Evolutionary conservation across 1,140 invertebrate genomes (phyloP), one percentile per base, ranked within the genome.

Genomic region (Orchesella cincta): DNA sequence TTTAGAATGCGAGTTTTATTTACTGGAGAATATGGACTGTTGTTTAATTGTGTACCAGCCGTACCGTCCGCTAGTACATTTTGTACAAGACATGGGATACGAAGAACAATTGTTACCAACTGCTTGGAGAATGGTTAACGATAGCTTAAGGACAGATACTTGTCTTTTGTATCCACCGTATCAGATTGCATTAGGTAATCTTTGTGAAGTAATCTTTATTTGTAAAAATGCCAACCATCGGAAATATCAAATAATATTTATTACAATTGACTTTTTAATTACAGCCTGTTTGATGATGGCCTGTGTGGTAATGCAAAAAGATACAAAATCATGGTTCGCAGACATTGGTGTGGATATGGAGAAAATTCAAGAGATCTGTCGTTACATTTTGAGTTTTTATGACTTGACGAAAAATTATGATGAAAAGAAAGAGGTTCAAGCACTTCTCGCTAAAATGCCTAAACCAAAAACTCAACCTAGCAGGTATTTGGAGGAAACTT

Each of bases 1-100:
- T 81, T 87, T 98, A 36, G 98, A 99, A 86, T 99, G 97, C 89
- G 98, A 99, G 89, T 99, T 99, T 87, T 99, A 98, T 87, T 88
- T 99, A 36, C 86, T 99, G 77, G 98, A 99, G 87, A 98, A 99
- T 87, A 90, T 98, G 83, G 98, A 99, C 84, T 99, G 98, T 85
- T 99, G 97, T 85, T 88, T 99, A 33, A 98, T 99, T 81, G 93
- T 99, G 0, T 99, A 97, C 86, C 97, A 99, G 86, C 97, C 98
- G 0, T 98, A 98, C 85, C 88, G 98, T 79, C 96, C 98, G 29
- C 85, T 99, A 28, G 86, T 96, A 46, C 92, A 95, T 79, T 91
- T 96, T 84, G 91, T 97, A 62, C 93, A 96, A 86, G 96, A 98
- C 86, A 91, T 98, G 83, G 85, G 85, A 64, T 84, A 85, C 51